Base-by-base conservation (phyloP, 2,113 vertebrate species). In the Gadus macrocephalus region DNA sequence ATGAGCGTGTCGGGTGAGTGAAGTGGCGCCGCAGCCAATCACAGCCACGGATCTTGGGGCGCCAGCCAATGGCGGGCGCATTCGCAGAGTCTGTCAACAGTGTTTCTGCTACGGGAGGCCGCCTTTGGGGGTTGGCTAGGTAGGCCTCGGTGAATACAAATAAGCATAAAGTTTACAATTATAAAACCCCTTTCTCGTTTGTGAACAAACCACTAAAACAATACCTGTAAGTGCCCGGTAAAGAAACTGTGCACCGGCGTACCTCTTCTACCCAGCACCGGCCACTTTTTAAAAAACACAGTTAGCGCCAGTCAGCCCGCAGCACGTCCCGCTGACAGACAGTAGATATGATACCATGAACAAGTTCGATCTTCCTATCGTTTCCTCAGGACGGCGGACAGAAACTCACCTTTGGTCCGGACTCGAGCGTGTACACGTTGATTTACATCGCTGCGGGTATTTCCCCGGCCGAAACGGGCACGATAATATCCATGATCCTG, bases 71-170 rank as follows among this genome's bases (percentile, higher is more conserved):
- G 61, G 49, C 17, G 62, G 49, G 12, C 62, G 0, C 12, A 53
- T 68, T 70, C 85, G 72, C 71, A 74, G 76, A 67, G 67, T 77
- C 71, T 65, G 59, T 72, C 65, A 68, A 73, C 77, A 85, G 75
- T 66, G 75, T 86, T 69, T 73, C 65, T 68, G 53, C 61, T 80
- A 79, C 81, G 71, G 79, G 85, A 86, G 84, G 87, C 68, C 62
- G 76, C 64, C 72, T 53, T 28, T 72, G 14, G 35, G 66, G 84
- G 70, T 85, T 81, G 82, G 82, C 82, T 85, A 69, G 81, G 83
- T 88, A 91, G 91, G 91, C 91, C 91, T 87, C 85, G 78, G 83
- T 86, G 74, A 90, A 90, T 79, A 85, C 78, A 81, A 81, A 85
- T 79, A 81, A 87, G 77, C 79, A 83, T 71, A 90, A 91, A 90